These are phyloP conservation scores for Erithacus rubecula DNA, from an alignment of 2,797 vertebrate species.

Conservation along the genomic window DNA sequence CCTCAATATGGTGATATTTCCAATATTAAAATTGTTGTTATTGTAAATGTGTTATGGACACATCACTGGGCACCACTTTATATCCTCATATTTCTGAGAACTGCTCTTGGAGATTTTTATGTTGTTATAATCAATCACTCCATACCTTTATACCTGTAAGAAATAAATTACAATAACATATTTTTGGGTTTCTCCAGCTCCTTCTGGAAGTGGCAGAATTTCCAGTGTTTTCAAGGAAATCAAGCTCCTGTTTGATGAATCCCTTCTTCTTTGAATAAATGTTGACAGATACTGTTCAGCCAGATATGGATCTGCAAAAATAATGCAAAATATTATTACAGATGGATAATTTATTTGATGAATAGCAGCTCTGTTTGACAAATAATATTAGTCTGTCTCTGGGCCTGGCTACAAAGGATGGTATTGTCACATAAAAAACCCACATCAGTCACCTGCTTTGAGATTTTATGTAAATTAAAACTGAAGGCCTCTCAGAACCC, in stretches of 20 bases:
- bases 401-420: neutral
- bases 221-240: neutral
- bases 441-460: slow-evolving; percentile 16
- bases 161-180: neutral
- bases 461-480: neutral
- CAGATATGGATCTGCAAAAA: slow-evolving; percentile 19
- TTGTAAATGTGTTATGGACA: neutral
- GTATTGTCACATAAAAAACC: neutral
- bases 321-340: slow-evolving; percentile 40
- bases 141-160: neutral
- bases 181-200: neutral
- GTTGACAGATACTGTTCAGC: slow-evolving; percentile 11
- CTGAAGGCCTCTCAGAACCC: neutral
- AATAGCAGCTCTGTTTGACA: slow-evolving; percentile 30
- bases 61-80: neutral
- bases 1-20: neutral
- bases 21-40: neutral
- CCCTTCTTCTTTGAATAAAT: neutral
- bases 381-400: neutral
- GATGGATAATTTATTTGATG: slow-evolving; percentile 27
- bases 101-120: neutral
- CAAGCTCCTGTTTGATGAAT: slow-evolving; percentile 18
- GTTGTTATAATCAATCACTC: neutral
- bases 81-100: neutral
- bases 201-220: neutral